Evolutionary conservation across 2,888 invertebrate genomes (phyloP).

Genomic region (Cephus rjabovi): DNA sequence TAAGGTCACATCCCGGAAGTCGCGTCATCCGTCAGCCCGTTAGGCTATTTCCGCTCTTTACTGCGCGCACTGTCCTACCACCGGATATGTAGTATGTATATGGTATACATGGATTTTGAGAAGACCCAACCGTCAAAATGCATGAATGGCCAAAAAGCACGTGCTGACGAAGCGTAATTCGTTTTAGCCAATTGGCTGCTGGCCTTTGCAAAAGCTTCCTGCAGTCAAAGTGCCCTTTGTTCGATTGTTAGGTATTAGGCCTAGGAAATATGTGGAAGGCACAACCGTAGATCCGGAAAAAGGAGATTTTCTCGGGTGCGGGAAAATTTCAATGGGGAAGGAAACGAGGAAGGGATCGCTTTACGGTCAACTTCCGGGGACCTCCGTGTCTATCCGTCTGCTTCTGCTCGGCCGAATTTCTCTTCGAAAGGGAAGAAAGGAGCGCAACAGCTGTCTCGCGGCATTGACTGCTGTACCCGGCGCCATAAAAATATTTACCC

Average conservation of each 20-base stretch:
- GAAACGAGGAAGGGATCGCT: slow-evolving; percentile 27
- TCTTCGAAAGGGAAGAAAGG: slow-evolving; percentile 23
- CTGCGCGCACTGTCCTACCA: slow-evolving; percentile 13
- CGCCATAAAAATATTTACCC: slow-evolving; percentile 38
- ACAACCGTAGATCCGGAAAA: slow-evolving; percentile 41
- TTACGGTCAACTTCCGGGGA: slow-evolving; percentile 48
- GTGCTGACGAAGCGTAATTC: background rate
- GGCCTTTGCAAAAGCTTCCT: background rate
- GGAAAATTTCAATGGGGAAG: slow-evolving; percentile 36
- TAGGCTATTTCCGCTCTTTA: background rate
- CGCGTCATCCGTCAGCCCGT: slow-evolving; percentile 29
- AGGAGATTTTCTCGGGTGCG: slow-evolving; percentile 40
- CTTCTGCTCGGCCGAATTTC: slow-evolving; percentile 11
- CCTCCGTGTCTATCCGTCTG: slow-evolving; percentile 9
- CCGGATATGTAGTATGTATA: background rate
- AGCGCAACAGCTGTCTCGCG: slow-evolving; percentile 26
- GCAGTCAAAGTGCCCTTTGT: background rate
- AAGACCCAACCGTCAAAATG: background rate
- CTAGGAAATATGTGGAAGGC: background rate
- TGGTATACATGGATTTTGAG: background rate
- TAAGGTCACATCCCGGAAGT: slow-evolving; percentile 49
- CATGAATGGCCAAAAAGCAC: background rate
- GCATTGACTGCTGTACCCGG: slow-evolving; percentile 22
- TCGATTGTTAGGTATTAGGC: background rate
- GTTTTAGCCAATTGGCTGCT: background rate